Evolutionary conservation across 2,888 invertebrate species (phyloP).

Genomic region (Drosophila affinis): DNA sequence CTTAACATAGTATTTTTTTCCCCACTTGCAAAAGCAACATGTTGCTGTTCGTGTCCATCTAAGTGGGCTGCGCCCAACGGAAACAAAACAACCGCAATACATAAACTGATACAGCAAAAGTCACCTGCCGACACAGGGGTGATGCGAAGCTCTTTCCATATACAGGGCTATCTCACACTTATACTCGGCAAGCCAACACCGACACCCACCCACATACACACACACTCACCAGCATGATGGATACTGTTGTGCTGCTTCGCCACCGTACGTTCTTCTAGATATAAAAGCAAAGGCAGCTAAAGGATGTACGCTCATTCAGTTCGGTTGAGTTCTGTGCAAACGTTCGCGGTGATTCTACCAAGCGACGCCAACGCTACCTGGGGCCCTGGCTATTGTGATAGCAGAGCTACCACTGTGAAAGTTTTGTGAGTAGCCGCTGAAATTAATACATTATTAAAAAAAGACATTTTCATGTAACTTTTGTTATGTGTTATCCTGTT

Average conservation of each 20-base stretch:
- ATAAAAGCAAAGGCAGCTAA: slow-evolving; percentile 69
- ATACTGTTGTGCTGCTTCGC: slow-evolving; percentile 28
- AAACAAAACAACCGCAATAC: slow-evolving; percentile 18
- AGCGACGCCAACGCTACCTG: slow-evolving; percentile 11
- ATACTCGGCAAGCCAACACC: slow-evolving; percentile 4
- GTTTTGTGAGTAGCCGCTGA: not conserved
- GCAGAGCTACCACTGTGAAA: not conserved
- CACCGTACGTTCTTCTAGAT: slow-evolving; percentile 46
- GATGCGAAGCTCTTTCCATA: slow-evolving; percentile 10
- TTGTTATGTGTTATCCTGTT: not conserved
- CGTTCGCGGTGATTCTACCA: slow-evolving; percentile 37
- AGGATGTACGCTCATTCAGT: slow-evolving; percentile 74
- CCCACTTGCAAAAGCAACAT: slow-evolving; percentile 11
- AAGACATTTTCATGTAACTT: not conserved
- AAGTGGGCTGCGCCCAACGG: slow-evolving; percentile 9
- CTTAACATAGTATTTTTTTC: not conserved
- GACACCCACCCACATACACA: slow-evolving; percentile 5
- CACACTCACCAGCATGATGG: slow-evolving; percentile 24
- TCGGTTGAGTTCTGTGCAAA: slow-evolving; percentile 64
- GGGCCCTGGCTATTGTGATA: not conserved
- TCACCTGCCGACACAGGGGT: slow-evolving; percentile 9
- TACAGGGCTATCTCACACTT: not conserved
- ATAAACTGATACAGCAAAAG: slow-evolving; percentile 12
- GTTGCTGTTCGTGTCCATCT: slow-evolving; percentile 1
- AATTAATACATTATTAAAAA: not conserved